Conservation (phyloP, 2,888 invertebrate genomes). For the Nymphalis urticae region DNA sequence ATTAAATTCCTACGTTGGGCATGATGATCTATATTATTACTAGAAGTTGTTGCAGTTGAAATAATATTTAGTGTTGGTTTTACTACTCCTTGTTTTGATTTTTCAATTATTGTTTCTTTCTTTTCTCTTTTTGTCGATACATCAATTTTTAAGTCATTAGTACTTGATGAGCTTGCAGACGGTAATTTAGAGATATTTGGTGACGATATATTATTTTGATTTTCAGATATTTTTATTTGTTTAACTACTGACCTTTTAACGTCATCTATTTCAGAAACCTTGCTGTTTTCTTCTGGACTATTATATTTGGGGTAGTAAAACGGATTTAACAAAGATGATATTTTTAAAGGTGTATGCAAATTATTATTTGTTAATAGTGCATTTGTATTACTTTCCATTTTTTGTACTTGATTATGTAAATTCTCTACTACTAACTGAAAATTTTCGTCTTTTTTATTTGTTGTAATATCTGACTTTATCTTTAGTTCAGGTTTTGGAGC, state of each 20-base stretch:
- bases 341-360: slow-evolving; percentile 61
- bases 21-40: slow-evolving; percentile 54
- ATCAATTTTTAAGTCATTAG: background rate
- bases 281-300: background rate
- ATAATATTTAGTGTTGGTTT: slow-evolving; percentile 25
- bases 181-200: slow-evolving; percentile 18
- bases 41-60: slow-evolving; percentile 9
- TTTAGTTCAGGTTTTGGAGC: background rate
- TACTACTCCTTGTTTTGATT: slow-evolving; percentile 30
- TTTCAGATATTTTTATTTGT: slow-evolving; percentile 2
- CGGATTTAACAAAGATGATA: slow-evolving; percentile 62
- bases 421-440: slow-evolving; percentile 23
- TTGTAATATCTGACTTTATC: background rate
- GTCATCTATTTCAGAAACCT: slow-evolving; percentile 7
- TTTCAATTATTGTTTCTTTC: background rate
- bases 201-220: slow-evolving; percentile 5
- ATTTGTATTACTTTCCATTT: slow-evolving; percentile 21
- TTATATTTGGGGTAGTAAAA: slow-evolving; percentile 46
- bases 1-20: slow-evolving; percentile 76
- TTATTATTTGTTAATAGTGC: slow-evolving; percentile 36
- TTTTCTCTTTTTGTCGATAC: background rate
- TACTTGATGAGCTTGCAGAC: slow-evolving; percentile 1
- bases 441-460: slow-evolving; percentile 18
- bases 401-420: slow-evolving; percentile 15
- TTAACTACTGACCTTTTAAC: background rate